Evolutionary conservation across 2,113 vertebrate species (phyloP).

Genomic region (Polypterus senegalus): DNA sequence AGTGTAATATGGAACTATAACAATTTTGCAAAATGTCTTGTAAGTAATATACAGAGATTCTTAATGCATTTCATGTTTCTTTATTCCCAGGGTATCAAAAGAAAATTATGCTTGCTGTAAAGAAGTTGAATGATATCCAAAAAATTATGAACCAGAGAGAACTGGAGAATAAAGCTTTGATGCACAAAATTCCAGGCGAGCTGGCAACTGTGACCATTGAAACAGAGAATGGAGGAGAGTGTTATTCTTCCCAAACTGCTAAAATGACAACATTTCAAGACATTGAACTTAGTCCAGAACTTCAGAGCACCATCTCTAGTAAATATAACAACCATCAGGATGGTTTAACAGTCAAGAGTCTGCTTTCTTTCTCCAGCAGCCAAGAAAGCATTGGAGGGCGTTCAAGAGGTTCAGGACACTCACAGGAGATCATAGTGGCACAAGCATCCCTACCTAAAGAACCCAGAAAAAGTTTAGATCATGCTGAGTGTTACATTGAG

Average conservation of each 20-base stretch:
- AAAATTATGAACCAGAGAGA: slow-evolving; percentile 60
- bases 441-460: slow-evolving; percentile 31
- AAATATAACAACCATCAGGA: slow-evolving; percentile 47
- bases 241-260: slow-evolving; percentile 52
- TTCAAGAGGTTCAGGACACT: slow-evolving; percentile 75
- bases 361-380: slow-evolving; percentile 59
- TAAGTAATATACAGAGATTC: no score
- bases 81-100: slow-evolving; percentile 77
- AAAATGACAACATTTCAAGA: slow-evolving; percentile 84
- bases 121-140: slow-evolving; percentile 76
- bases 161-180: slow-evolving; percentile 42
- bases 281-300: slow-evolving; percentile 75
- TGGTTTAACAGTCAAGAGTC: slow-evolving; percentile 43
- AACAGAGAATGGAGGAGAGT: slow-evolving; percentile 56
- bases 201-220: slow-evolving; percentile 75
- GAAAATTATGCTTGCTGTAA: slow-evolving; percentile 90
- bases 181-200: slow-evolving; percentile 44
- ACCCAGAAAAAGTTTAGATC: slow-evolving; percentile 55
- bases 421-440: slow-evolving; percentile 49
- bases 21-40: no score
- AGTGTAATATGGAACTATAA: no score
- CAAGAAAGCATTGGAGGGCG: slow-evolving; percentile 80
- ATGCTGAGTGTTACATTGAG: slow-evolving; percentile 30
- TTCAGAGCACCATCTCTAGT: slow-evolving; percentile 71
- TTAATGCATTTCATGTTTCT: no score